Evolutionary conservation across 2,888 invertebrate species (phyloP).

Genomic region (Pristionchus entomophagus): DNA sequence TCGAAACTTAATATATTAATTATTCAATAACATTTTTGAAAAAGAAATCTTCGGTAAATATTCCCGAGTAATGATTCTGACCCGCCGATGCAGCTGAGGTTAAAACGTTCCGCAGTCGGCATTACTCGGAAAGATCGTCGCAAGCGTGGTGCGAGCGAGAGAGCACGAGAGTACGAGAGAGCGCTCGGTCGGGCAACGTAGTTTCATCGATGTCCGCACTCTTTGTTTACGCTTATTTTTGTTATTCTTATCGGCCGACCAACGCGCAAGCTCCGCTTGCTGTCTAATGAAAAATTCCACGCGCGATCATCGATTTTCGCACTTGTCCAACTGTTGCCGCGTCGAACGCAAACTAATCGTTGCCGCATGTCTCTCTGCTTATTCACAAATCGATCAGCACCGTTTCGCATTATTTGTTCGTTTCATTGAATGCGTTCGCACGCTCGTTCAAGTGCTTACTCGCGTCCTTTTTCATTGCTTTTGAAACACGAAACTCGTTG

Average conservation of each 20-base stretch:
- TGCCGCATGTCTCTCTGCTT: neutral
- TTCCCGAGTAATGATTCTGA: no score
- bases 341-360: neutral
- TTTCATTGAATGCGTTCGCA: neutral
- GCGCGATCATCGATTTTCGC: neutral
- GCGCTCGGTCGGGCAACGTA: conserved; percentile 15
- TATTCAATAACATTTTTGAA: neutral
- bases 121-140: conserved; percentile 14
- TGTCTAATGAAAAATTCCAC: neutral
- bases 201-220: conserved; percentile 38
- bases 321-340: neutral
- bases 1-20: no score
- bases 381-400: conserved; percentile 26
- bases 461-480: neutral
- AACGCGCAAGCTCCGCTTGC: neutral
- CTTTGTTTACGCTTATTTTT: conserved; percentile 33
- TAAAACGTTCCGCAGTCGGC: neutral
- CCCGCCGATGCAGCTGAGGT: no score
- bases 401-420: conserved; percentile 33
- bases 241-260: conserved; percentile 24
- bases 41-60: no score
- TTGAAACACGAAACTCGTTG: neutral
- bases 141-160: conserved; percentile 12
- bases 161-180: conserved; percentile 9
- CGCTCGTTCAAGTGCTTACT: neutral